These are phyloP conservation scores for Tinamus guttatus DNA, from an alignment of 2,113 vertebrate species.

Conservation along the genomic window DNA sequence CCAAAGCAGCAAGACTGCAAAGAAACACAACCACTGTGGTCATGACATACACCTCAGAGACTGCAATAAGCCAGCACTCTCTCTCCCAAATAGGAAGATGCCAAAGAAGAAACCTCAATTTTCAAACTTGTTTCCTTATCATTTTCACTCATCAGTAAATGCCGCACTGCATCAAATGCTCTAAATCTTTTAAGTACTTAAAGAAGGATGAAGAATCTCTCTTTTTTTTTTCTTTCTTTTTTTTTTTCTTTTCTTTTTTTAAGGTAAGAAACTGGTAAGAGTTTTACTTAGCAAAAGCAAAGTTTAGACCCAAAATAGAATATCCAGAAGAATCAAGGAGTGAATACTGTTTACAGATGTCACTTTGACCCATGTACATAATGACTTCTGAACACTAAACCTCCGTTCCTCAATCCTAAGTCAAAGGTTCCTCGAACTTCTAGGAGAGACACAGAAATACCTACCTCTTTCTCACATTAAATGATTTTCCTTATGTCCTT, in stretches of 20 bases:
- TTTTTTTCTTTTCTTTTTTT: too few relatives aligned
- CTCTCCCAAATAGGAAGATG: constrained; percentile 34
- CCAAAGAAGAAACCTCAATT: background rate
- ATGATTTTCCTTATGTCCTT: background rate
- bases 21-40: constrained; percentile 11
- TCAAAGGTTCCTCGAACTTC: background rate
- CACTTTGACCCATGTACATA: background rate
- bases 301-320: background rate
- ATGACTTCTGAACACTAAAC: background rate
- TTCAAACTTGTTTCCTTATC: background rate
- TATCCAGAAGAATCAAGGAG: fast-evolving
- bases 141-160: background rate
- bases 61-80: constrained; percentile 21
- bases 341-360: background rate
- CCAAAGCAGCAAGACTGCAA: constrained; percentile 24
- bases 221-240: too few relatives aligned
- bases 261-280: background rate
- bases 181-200: background rate
- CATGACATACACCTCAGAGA: constrained; percentile 25
- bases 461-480: background rate
- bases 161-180: background rate
- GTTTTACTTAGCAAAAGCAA: background rate
- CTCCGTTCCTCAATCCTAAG: background rate
- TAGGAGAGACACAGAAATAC: background rate
- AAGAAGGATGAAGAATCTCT: background rate